These are phyloP conservation scores for Dendrocincla fuliginosa DNA, from an alignment of 2,797 vertebrate species.

Conservation along the genomic window DNA sequence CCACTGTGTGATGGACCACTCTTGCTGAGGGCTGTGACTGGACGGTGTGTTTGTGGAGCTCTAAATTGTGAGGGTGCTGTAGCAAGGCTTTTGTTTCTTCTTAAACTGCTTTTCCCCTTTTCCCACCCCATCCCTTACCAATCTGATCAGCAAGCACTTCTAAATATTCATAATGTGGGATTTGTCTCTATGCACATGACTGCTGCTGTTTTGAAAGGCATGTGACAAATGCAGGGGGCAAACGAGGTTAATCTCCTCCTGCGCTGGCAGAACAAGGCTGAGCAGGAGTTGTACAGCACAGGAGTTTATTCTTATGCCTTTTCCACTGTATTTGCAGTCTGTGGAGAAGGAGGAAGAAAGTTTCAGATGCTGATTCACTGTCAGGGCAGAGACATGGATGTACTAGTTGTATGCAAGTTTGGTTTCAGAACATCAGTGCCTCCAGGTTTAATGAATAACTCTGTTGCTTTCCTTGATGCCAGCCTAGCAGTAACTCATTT, in stretches of 20 bases:
- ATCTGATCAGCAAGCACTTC: not conserved
- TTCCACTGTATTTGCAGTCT: not conserved
- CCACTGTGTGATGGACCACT: accelerated
- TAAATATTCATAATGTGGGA: not conserved
- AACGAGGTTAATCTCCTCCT: not conserved
- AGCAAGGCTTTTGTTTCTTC: not conserved
- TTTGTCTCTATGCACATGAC: not conserved
- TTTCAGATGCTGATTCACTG: not conserved
- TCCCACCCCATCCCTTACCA: not conserved
- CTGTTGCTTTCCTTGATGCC: accelerated
- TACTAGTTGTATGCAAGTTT: not conserved
- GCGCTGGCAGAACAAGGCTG: not conserved
- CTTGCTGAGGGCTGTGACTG: not conserved
- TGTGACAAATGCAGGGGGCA: not conserved
- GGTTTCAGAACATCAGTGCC: not conserved
- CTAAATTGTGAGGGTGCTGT: not conserved
- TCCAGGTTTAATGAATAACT: not conserved
- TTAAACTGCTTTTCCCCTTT: not conserved
- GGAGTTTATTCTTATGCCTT: not conserved
- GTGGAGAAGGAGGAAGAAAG: not conserved
- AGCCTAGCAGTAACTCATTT: not conserved
- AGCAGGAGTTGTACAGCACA: not conserved
- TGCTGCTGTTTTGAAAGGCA: not conserved
- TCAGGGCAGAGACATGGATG: not conserved
- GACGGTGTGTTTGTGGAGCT: not conserved